phyloP scores from a whole-genome alignment of 2,888 invertebrate species.

The Plagiodera versicolora region DNA sequence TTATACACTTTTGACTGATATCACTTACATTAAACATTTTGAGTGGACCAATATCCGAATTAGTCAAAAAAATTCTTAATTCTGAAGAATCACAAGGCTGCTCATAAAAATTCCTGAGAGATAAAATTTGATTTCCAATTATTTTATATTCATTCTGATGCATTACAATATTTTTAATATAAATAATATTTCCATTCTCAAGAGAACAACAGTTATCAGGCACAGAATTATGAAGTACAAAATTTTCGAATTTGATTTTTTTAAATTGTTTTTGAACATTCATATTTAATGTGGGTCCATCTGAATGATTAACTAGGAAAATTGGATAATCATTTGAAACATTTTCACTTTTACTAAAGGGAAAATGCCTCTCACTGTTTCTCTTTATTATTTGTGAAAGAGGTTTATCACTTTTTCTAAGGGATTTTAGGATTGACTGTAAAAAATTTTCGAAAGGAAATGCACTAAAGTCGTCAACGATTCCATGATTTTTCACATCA shows the following conservation, averaged over 20 bases:
- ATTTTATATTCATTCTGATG: slow-evolving; percentile 11
- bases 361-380: slow-evolving; percentile 5
- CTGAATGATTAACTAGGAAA: slow-evolving; percentile 11
- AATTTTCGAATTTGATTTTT: slow-evolving; percentile 11
- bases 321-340: slow-evolving; percentile 6
- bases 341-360: slow-evolving; percentile 5
- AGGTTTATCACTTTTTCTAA: slow-evolving; percentile 19
- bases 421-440: slow-evolving; percentile 11
- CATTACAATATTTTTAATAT: slow-evolving; percentile 12
- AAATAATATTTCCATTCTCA: slow-evolving; percentile 13
- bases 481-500: slow-evolving; percentile 10
- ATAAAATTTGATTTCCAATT: slow-evolving; percentile 14
- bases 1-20: slow-evolving; percentile 15
- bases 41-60: slow-evolving; percentile 11
- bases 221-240: slow-evolving; percentile 2
- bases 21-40: slow-evolving; percentile 10
- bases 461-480: slow-evolving; percentile 13
- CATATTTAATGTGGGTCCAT: slow-evolving; percentile 7
- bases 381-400: slow-evolving; percentile 18
- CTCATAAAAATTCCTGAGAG: slow-evolving; percentile 10
- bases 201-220: slow-evolving; percentile 20
- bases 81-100: slow-evolving; percentile 17
- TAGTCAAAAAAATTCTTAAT: slow-evolving; percentile 13
- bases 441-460: slow-evolving; percentile 17
- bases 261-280: slow-evolving; percentile 11